Conservation (phyloP, 1,140 invertebrate species). For the Drosophila varians region DNA sequence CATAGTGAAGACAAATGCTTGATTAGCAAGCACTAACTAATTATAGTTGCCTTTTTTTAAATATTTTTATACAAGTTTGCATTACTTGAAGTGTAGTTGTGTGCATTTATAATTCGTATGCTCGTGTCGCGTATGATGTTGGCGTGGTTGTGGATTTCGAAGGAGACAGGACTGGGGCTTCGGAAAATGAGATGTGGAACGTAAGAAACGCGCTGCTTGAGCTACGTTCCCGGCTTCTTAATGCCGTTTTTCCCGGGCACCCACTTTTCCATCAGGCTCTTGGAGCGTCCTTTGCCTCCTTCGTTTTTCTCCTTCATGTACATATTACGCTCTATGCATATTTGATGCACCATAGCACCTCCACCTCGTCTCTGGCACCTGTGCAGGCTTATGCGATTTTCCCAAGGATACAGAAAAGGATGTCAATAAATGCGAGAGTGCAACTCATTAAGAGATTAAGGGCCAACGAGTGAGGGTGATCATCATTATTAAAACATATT, state of each 20-base stretch:
- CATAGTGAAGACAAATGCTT: background rate
- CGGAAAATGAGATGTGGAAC: background rate
- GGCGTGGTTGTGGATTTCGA: slow-evolving; percentile 1
- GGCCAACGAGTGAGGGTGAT: slow-evolving; percentile 44
- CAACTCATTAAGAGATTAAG: slow-evolving; percentile 79
- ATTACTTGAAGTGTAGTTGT: slow-evolving; percentile 5
- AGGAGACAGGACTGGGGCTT: background rate
- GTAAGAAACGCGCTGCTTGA: slow-evolving; percentile 40
- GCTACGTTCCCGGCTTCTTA: slow-evolving; percentile 52
- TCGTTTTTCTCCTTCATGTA: slow-evolving; percentile 49
- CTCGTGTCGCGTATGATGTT: slow-evolving; percentile 48
- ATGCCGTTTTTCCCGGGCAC: slow-evolving; percentile 58
- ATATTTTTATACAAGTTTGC: too few species aligned
- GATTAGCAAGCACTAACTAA: too few species aligned
- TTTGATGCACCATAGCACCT: slow-evolving; percentile 46
- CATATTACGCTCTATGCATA: slow-evolving; percentile 76
- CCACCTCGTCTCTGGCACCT: slow-evolving; percentile 7
- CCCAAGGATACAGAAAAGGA: slow-evolving; percentile 42
- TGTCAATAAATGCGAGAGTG: slow-evolving; percentile 74
- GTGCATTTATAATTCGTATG: slow-evolving; percentile 74
- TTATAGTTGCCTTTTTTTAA: too few species aligned
- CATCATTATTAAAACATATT: slow-evolving; percentile 15
- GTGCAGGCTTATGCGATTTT: slow-evolving; percentile 68
- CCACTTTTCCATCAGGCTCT: slow-evolving; percentile 40
- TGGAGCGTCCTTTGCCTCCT: slow-evolving; percentile 42